phyloP scores from a whole-genome alignment of 2,113 vertebrate species.

The Ariopsis seemanni region DNA sequence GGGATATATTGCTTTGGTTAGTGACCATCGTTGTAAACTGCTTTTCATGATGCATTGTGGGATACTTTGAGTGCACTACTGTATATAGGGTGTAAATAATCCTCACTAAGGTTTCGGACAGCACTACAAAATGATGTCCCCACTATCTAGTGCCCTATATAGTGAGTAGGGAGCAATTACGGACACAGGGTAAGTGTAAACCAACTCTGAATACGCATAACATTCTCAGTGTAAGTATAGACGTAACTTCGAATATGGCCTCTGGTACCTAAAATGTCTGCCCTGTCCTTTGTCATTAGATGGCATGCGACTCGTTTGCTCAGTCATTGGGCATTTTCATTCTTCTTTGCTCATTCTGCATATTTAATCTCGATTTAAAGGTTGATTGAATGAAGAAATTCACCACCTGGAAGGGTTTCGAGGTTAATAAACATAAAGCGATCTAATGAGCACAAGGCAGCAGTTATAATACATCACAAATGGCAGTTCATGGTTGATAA shows the following conservation, averaged over 20 bases:
- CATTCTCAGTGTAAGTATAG: not conserved
- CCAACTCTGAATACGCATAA: no score
- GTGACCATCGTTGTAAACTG: no score
- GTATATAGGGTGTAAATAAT: no score
- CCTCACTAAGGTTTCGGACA: no score
- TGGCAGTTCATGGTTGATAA: not conserved
- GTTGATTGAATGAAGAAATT: conserved; percentile 19
- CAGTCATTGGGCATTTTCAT: not conserved
- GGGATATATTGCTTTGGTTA: no score
- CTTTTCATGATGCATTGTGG: no score
- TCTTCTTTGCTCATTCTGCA: not conserved
- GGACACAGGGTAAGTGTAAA: not conserved
- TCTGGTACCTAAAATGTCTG: not conserved
- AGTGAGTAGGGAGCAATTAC: not conserved
- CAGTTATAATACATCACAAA: conserved; percentile 9
- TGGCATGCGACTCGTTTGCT: not conserved
- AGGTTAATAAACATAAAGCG: conserved; percentile 32
- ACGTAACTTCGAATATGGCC: not conserved
- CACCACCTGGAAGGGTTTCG: not conserved
- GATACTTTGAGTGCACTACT: no score
- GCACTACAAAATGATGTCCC: no score
- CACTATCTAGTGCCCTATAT: no score
- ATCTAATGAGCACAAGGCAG: not conserved
- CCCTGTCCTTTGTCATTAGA: not conserved
- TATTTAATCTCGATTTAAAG: not conserved